phyloP scores from a whole-genome alignment of 2,113 vertebrate genomes.

The Boulengeromyrus knoepffleri region DNA sequence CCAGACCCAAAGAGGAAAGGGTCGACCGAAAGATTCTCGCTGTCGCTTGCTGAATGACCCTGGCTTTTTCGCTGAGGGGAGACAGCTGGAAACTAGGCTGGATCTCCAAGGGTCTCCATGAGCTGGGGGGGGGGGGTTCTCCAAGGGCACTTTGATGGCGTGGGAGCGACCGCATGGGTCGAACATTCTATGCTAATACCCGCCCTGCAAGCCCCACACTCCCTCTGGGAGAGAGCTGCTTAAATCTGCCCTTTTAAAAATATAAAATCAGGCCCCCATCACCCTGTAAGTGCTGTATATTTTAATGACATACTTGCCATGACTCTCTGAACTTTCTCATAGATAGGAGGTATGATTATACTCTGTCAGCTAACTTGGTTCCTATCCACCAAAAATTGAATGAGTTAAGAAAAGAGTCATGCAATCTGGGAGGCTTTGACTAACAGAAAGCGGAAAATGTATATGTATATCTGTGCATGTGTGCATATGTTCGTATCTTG shows the following conservation, averaged over 20 bases:
- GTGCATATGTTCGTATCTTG: neutral
- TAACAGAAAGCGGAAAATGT: neutral
- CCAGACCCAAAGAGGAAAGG: neutral
- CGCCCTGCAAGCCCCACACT: conserved; percentile 26
- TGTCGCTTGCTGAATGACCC: neutral
- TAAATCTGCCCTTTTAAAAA: neutral
- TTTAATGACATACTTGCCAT: conserved; percentile 5
- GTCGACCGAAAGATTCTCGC: neutral
- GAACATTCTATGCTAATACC: neutral
- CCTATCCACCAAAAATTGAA: neutral
- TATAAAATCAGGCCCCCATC: neutral
- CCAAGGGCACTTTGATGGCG: neutral
- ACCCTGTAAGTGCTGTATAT: conserved; percentile 6
- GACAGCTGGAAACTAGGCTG: neutral
- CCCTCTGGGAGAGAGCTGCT: neutral
- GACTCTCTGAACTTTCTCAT: conserved; percentile 9
- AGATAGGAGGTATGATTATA: conserved; percentile 17
- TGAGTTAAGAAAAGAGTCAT: neutral
- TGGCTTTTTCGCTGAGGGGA: neutral
- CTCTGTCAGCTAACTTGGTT: neutral
- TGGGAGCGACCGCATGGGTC: neutral
- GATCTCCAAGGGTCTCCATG: neutral
- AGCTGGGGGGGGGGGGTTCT: neutral
- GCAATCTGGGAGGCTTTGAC: neutral
- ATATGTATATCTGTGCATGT: neutral